Conservation (phyloP, 2,797 vertebrate genomes). For the Peromyscus nudipes region DNA sequence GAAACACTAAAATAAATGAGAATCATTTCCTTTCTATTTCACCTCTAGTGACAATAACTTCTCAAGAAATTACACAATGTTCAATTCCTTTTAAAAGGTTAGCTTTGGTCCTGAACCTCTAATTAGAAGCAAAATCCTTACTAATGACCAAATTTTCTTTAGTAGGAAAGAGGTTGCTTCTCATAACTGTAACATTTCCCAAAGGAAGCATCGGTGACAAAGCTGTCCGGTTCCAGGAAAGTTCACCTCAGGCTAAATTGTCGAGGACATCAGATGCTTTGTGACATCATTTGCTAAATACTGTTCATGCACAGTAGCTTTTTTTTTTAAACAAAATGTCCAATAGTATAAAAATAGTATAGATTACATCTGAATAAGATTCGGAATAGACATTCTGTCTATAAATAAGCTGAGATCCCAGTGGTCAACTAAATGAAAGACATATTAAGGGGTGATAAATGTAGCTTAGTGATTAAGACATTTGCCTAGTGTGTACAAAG, state of each 20-base stretch:
- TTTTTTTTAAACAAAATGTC: background rate
- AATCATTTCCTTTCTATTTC: conserved; percentile 20
- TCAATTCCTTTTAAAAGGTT: background rate
- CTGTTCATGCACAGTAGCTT: background rate
- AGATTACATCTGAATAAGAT: background rate
- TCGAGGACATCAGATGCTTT: background rate
- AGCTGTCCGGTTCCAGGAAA: background rate
- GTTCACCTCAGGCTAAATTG: background rate
- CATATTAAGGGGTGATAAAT: background rate
- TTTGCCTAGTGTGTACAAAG: background rate
- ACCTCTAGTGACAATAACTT: background rate
- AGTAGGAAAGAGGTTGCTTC: background rate
- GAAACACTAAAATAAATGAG: conserved; percentile 10
- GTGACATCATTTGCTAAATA: background rate
- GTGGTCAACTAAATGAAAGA: background rate
- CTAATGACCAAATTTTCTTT: background rate
- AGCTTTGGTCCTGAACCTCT: background rate
- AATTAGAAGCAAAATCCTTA: conserved; percentile 42
- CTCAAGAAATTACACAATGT: conserved; percentile 7
- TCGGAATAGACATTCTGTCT: background rate
- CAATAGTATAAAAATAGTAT: background rate
- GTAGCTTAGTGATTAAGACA: background rate
- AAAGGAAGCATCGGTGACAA: background rate
- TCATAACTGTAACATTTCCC: background rate
- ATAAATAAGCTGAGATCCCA: background rate